Percentiles rank a stretch among this genome's conserved stretches.
Evolutionary conservation across 2,113 vertebrate species (phyloP).

Genomic region (Xenotilapia longispinis): DNA sequence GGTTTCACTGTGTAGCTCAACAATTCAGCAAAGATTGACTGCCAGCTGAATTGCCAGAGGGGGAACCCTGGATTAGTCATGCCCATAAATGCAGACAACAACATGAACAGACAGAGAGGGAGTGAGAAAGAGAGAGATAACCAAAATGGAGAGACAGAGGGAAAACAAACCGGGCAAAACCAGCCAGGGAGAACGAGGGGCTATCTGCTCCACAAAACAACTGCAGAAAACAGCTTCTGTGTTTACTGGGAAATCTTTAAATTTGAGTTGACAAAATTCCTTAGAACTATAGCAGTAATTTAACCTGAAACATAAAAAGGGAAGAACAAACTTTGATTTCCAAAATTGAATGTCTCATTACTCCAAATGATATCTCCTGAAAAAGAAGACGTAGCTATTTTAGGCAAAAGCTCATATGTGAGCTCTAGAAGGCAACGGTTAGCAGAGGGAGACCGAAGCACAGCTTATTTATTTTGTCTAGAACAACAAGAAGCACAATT

Average conservation of each 20-base stretch:
- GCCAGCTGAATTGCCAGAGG: not conserved
- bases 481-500: not conserved
- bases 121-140: not conserved
- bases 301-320: not conserved
- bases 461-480: not conserved
- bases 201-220: not conserved
- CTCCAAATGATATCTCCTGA: not conserved
- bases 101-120: not conserved
- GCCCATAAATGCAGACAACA: not conserved
- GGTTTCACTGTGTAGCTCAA: not conserved
- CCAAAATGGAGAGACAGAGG: not conserved
- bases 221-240: not conserved
- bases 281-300: not conserved
- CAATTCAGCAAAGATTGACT: not conserved
- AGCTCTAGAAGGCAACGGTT: not conserved
- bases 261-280: not conserved
- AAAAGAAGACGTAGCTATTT: not conserved
- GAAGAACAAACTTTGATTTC: not conserved
- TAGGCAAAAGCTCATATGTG: fast-evolving
- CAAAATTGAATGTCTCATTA: not conserved
- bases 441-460: not conserved
- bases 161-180: not conserved
- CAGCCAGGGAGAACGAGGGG: not conserved
- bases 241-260: not conserved
- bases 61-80: not conserved